Base-by-base conservation (phyloP, 2,888 invertebrate species). In the Drosophila maculinotata region DNA sequence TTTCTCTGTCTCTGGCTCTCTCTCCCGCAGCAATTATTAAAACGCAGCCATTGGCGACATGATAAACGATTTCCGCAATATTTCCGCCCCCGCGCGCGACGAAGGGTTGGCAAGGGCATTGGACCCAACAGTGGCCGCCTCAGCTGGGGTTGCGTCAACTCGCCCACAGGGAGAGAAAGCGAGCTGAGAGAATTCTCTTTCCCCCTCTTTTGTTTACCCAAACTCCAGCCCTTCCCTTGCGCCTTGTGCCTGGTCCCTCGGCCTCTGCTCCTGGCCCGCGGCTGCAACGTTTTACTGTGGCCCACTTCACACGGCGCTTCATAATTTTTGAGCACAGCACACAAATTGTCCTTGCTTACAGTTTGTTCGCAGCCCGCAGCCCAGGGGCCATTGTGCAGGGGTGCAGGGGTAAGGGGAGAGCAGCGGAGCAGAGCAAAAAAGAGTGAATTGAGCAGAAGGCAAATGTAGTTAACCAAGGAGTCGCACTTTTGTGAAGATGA, bases 11-110 rank as follows among this genome's bases (percentile, higher is more conserved):
- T 38, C 10, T 8, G 5, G 14, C 17, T 12, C 14, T 5, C 39
- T 31, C 3, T 9, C 1, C 4, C n/a, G 15, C 80, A 77, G 78
- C 85, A 87, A 87, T 87, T 87, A 80, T 87, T 76, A 85, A 85
- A 83, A 83, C 65, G 67, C 78, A 80, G 83, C 87, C 87, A 82
- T 87, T 83, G 83, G 88, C 84, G 84, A 86, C 88, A 86, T 84
- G 84, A 84, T 84, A 86, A 88, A 84, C 88, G 88, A 83, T 84
- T 84, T 84, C 83, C 88, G 83, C 88, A 77, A 88, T 83, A 77
- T 83, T 83, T 83, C 83, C 80, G 80, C 49, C 65, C 44, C 23
- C 49, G 26, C 66, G 17, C 23, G 17, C 5, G 9, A 1, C 38
- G 59, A 33, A 17, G 35, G 71, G 54, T 63, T 72, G 60, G 58